phyloP scores from a whole-genome alignment of 2,888 invertebrate species.

The Lepidonotus clava region DNA sequence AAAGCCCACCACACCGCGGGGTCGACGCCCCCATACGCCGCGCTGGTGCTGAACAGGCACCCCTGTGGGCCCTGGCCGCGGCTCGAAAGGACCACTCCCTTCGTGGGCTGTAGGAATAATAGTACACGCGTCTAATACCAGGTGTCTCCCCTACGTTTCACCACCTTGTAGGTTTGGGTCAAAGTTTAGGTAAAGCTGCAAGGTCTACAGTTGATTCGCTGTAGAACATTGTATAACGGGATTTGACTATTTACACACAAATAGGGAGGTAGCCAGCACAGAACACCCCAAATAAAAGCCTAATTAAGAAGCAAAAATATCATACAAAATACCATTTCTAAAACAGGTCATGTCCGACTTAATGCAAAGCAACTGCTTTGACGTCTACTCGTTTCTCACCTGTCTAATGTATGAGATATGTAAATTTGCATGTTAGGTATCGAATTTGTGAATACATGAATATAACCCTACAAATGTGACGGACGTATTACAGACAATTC shows the following conservation, averaged over 20 bases:
- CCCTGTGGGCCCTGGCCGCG: background rate
- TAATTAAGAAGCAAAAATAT: slow-evolving; percentile 12
- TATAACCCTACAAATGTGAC: slow-evolving; percentile 32
- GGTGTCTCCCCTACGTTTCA: background rate
- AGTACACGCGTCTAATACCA: background rate
- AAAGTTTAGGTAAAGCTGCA: background rate
- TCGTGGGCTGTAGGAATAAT: background rate
- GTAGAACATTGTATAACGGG: background rate
- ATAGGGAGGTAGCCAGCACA: slow-evolving; percentile 13
- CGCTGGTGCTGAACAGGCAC: background rate
- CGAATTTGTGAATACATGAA: slow-evolving; percentile 32
- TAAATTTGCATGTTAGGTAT: slow-evolving; percentile 41
- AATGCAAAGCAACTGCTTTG: slow-evolving; percentile 25
- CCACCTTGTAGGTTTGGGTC: background rate
- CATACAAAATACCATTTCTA: slow-evolving; percentile 28
- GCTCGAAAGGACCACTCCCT: background rate
- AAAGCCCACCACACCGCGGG: background rate
- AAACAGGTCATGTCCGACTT: background rate
- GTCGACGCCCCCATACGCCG: background rate
- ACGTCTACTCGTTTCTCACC: background rate
- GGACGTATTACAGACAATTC: slow-evolving; percentile 35
- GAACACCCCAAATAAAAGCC: background rate
- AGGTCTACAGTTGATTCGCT: background rate
- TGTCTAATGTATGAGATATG: slow-evolving; percentile 43
- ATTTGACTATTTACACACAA: slow-evolving; percentile 20